A percentile compares a stretch with the other conserved stretches of the same genome.
These are phyloP conservation scores for Otolemur crassicaudatus DNA, from an alignment of 2,797 vertebrate genomes.

Conservation along the genomic window DNA sequence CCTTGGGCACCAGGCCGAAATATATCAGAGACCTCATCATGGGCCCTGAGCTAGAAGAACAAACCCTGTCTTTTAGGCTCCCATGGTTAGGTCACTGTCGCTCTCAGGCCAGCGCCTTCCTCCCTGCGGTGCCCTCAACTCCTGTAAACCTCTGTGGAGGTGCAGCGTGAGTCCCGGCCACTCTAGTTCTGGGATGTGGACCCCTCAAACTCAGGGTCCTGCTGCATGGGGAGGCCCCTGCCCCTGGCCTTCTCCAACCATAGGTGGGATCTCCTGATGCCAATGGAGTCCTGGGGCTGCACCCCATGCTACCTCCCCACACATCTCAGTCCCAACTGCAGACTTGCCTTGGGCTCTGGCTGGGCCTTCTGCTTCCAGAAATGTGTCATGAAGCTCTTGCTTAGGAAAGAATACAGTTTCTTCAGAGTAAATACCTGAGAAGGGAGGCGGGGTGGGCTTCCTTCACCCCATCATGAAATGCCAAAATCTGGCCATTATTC, in stretches of 20 bases:
- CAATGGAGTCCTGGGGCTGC: neutral
- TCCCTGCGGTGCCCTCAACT: neutral
- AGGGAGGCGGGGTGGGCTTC: neutral
- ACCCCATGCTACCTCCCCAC: neutral
- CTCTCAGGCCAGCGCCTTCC: neutral
- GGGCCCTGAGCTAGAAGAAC: neutral
- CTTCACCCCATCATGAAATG: neutral
- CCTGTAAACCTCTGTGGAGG: rapidly evolving
- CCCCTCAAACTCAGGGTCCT: too few species aligned
- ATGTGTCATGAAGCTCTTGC: neutral
- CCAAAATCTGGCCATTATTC: neutral
- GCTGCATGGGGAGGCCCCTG: rapidly evolving
- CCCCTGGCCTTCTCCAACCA: neutral
- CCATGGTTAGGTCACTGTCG: neutral
- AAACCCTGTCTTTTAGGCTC: neutral
- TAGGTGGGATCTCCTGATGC: too few species aligned
- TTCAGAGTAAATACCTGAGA: neutral
- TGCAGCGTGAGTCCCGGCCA: rapidly evolving
- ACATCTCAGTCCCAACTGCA: neutral
- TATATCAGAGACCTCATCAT: neutral
- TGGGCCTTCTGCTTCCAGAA: neutral
- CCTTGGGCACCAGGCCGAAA: rapidly evolving
- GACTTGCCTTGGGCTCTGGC: neutral
- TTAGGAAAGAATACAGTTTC: neutral
- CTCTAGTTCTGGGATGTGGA: rapidly evolving